A percentile compares a stretch with the other conserved stretches of the same genome.
phyloP scores from a whole-genome alignment of 2,888 invertebrate species.

The Scelioninae gen. 2 region DNA sequence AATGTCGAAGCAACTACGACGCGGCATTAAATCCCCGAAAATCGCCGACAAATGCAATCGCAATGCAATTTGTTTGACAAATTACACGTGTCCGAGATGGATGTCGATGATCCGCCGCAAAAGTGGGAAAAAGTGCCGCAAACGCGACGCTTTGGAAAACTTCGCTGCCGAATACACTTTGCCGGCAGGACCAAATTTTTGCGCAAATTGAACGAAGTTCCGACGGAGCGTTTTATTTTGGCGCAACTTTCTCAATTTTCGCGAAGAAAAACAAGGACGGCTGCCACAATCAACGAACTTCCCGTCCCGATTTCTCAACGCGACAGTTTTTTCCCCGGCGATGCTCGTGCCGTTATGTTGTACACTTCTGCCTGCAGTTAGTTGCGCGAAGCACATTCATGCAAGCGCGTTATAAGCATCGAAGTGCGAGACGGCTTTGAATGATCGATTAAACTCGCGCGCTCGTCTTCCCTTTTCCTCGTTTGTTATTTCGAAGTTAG shows the following conservation, averaged over 20 bases:
- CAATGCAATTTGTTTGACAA: too few species aligned
- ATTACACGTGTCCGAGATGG: too few species aligned
- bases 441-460: constrained; percentile 39
- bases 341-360: constrained; percentile 6
- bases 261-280: too few species aligned
- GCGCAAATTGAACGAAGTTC: constrained; percentile 56
- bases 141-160: constrained; percentile 46
- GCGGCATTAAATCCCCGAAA: too few species aligned
- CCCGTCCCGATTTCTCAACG: constrained; percentile 11
- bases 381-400: constrained; percentile 22
- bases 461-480: constrained; percentile 24
- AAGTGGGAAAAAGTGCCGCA: constrained; percentile 34
- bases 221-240: constrained; percentile 42
- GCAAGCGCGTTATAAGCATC: constrained; percentile 17
- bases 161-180: constrained; percentile 50
- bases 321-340: too few species aligned
- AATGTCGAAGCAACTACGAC: too few species aligned
- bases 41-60: too few species aligned
- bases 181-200: constrained; percentile 46
- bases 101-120: constrained; percentile 37
- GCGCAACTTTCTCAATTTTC: constrained; percentile 54
- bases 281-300: constrained; percentile 32
- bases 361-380: constrained; percentile 16
- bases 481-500: constrained; percentile 39
- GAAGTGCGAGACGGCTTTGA: constrained; percentile 16